phyloP scores from a whole-genome alignment of 2,888 invertebrate genomes.

The Leucophenga maculata region DNA sequence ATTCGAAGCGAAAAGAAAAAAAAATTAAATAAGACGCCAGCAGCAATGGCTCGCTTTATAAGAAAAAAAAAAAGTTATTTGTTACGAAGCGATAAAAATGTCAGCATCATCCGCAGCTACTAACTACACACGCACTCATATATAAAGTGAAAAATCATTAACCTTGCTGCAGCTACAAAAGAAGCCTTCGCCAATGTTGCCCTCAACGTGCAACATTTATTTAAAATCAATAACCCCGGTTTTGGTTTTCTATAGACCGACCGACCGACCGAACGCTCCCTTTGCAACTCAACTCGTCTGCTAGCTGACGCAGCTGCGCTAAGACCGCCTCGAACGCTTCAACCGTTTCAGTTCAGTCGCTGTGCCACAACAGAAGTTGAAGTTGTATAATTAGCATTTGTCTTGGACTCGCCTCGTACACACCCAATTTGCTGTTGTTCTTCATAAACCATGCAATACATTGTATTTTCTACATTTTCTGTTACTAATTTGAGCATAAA shows the following conservation, averaged over 20 bases:
- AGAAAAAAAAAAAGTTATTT: not conserved
- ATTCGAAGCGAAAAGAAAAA: slow-evolving; percentile 19
- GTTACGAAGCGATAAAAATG: slow-evolving; percentile 6
- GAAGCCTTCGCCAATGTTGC: not conserved
- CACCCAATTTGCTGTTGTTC: slow-evolving; percentile 44
- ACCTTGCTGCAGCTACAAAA: slow-evolving; percentile 47
- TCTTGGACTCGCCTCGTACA: slow-evolving; percentile 58
- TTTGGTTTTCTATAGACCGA: too few relatives aligned
- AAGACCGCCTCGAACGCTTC: not conserved
- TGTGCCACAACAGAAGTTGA: slow-evolving; percentile 45
- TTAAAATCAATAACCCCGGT: not conserved
- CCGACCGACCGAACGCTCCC: too few relatives aligned
- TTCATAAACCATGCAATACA: not conserved
- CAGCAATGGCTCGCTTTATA: slow-evolving; percentile 12
- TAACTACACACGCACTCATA: not conserved
- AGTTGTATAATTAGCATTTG: slow-evolving; percentile 63
- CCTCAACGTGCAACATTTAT: not conserved
- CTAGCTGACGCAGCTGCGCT: not conserved
- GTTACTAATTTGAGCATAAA: slow-evolving; percentile 28
- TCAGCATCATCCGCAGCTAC: slow-evolving; percentile 12
- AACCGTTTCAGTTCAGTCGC: slow-evolving; percentile 30
- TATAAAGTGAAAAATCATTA: slow-evolving; percentile 41
- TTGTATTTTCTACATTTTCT: slow-evolving; percentile 6
- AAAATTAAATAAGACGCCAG: slow-evolving; percentile 29
- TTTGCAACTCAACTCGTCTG: too few relatives aligned